phyloP scores from a whole-genome alignment of 1,140 invertebrate genomes.

The Harlomillsia oculata region DNA sequence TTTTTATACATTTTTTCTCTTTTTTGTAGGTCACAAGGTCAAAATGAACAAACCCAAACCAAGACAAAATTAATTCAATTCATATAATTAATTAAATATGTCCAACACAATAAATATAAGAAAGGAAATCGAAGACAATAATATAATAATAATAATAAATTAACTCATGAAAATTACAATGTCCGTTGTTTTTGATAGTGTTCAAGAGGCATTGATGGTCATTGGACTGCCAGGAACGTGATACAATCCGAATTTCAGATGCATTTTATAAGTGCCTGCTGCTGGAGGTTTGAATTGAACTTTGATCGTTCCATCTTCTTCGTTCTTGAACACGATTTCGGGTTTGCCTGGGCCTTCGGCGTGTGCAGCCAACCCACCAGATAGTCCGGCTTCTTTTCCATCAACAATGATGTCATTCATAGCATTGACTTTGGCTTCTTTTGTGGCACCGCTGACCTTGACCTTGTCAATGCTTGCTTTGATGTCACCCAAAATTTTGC shows the following conservation, averaged over 20 bases:
- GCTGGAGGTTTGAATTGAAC: constrained; percentile 24
- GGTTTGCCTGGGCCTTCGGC: constrained; percentile 33
- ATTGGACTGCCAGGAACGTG: constrained; percentile 24
- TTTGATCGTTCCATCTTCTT: constrained; percentile 24
- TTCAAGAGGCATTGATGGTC: constrained; percentile 16
- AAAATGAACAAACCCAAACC: no score
- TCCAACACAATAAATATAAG: no score
- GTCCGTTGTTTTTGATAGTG: no score
- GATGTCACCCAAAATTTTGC: constrained; percentile 32
- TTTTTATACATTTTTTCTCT: no score
- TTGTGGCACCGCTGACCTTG: constrained; percentile 29
- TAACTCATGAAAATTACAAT: no score
- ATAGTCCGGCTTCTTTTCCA: constrained; percentile 29
- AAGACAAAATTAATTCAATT: no score
- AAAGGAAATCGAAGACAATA: no score
- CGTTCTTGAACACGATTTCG: constrained; percentile 31
- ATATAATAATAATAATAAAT: no score
- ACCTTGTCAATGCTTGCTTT: constrained; percentile 18
- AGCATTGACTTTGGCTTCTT: constrained; percentile 16
- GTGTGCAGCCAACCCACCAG: constrained; percentile 21
- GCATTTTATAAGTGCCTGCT: constrained; percentile 27
- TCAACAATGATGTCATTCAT: constrained; percentile 33
- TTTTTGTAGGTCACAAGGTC: no score
- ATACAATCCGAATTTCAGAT: constrained; percentile 23
- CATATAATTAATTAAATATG: no score